A percentile compares a stretch with the other conserved stretches of the same genome.
phyloP scores from a whole-genome alignment of 2,888 invertebrate species.

The Phortica magna region DNA sequence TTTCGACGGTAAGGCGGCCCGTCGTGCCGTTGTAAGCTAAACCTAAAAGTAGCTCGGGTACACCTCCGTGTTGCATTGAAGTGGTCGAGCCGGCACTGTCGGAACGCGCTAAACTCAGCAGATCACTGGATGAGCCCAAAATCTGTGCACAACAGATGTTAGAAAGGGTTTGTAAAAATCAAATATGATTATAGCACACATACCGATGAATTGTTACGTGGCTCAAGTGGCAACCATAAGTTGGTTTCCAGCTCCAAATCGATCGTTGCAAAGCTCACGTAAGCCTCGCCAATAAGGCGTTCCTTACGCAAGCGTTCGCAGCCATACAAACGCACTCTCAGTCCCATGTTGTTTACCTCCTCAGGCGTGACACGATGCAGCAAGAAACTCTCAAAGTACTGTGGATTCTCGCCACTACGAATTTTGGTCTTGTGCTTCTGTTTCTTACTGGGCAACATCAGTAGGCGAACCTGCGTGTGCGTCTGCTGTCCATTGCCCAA shows the following conservation, averaged over 20 bases:
- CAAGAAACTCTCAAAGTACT: conserved; percentile 94
- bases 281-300: conserved; percentile 92
- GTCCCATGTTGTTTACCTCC: conserved; percentile 94
- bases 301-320: conserved; percentile 96
- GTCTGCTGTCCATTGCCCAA: conserved; percentile 84
- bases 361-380: conserved; percentile 95
- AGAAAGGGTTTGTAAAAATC: neutral
- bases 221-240: conserved; percentile 91
- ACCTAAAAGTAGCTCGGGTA: conserved; percentile 92
- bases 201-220: conserved; percentile 82
- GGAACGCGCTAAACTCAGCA: conserved; percentile 90
- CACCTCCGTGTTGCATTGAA: conserved; percentile 92
- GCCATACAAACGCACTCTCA: conserved; percentile 93
- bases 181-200: conserved; percentile 50
- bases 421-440: conserved; percentile 97
- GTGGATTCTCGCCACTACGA: conserved; percentile 92
- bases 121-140: conserved; percentile 81
- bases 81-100: conserved; percentile 97
- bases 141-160: conserved; percentile 71
- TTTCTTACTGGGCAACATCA: conserved; percentile 93
- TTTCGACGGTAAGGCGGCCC: conserved; percentile 94
- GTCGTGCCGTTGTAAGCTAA: conserved; percentile 96
- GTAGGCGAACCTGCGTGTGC: conserved; percentile 88
- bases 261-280: conserved; percentile 92
- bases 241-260: conserved; percentile 94